These are phyloP conservation scores for Ochlodes sylvanus DNA, from an alignment of 2,888 invertebrate species.

Conservation along the genomic window DNA sequence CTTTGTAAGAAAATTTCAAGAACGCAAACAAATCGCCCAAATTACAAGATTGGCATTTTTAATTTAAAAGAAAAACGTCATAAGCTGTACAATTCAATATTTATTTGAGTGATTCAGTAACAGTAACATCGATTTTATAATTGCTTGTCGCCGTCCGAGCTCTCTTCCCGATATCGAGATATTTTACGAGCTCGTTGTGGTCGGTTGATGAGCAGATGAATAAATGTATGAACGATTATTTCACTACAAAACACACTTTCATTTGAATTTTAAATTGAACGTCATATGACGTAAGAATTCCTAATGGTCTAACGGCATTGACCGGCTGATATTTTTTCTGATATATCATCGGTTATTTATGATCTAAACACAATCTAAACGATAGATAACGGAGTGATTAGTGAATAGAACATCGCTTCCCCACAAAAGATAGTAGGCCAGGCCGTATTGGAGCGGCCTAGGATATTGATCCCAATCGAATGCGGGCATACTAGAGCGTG, in stretches of 20 bases:
- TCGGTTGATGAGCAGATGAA: constrained; percentile 33
- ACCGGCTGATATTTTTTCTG: constrained; percentile 18
- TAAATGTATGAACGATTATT: constrained; percentile 35
- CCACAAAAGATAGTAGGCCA: no score
- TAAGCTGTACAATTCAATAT: background rate
- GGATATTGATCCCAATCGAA: no score
- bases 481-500: no score
- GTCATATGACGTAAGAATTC: constrained; percentile 25
- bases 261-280: constrained; percentile 36
- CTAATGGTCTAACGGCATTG: constrained; percentile 25
- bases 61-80: no score
- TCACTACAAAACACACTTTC: constrained; percentile 33
- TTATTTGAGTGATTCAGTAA: constrained; percentile 23
- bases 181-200: constrained; percentile 21
- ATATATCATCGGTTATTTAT: background rate
- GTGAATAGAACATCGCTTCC: no score
- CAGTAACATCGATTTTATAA: constrained; percentile 15
- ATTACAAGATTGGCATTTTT: no score
- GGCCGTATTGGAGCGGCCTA: no score
- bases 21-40: no score
- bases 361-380: no score
- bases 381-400: no score
- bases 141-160: constrained; percentile 8
- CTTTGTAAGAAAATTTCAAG: no score
- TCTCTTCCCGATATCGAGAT: constrained; percentile 27